Evolutionary conservation across 2,888 invertebrate genomes (phyloP).

Genomic region (Euplagia quadripunctaria): DNA sequence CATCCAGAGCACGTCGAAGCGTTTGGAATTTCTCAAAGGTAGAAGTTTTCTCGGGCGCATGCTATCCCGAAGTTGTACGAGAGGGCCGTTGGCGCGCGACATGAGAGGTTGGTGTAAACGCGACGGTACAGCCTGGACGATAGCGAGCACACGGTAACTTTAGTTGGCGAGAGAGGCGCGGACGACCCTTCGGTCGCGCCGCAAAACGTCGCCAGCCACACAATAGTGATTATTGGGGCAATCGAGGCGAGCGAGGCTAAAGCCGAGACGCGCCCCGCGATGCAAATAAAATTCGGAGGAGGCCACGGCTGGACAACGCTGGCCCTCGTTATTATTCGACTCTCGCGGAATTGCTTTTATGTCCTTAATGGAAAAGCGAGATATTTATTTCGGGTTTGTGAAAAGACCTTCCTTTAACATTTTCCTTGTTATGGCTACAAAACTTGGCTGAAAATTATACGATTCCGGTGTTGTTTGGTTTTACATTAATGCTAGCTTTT

Average conservation of each 20-base stretch:
- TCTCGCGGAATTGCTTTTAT: conserved; percentile 86
- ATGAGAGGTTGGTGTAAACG: conserved; percentile 48
- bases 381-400: conserved; percentile 83
- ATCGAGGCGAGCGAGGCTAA: conserved; percentile 68
- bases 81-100: conserved; percentile 56
- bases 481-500: conserved; percentile 51
- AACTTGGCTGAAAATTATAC: conserved; percentile 69
- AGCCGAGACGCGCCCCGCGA: conserved; percentile 75
- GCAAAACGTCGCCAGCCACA: conserved; percentile 60
- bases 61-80: conserved; percentile 80
- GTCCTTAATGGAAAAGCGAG: conserved; percentile 85
- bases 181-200: conserved; percentile 44
- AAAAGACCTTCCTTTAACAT: conserved; percentile 73
- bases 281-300: conserved; percentile 84
- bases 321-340: conserved; percentile 86
- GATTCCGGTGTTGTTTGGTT: conserved; percentile 64
- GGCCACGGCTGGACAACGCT: conserved; percentile 81
- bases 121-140: conserved; percentile 34
- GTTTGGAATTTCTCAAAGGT: conserved; percentile 80
- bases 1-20: conserved; percentile 72
- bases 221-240: conserved; percentile 83
- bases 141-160: conserved; percentile 43
- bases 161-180: conserved; percentile 28
- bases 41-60: conserved; percentile 78
- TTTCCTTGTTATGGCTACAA: conserved; percentile 72